Base-by-base conservation (phyloP, 2,113 vertebrate species). In the Halcyon senegalensis region DNA sequence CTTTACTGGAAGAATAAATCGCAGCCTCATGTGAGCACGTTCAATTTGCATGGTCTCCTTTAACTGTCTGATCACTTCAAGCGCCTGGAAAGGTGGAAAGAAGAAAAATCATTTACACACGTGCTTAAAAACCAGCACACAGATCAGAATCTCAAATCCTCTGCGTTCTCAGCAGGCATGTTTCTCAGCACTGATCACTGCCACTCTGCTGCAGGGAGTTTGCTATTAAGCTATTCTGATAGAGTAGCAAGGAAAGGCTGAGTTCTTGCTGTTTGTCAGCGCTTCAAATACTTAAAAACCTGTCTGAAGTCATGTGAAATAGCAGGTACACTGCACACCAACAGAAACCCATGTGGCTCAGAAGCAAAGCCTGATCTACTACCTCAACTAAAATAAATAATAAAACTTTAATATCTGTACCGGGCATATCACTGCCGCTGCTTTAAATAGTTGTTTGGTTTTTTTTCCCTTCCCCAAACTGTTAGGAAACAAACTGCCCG, bases 31-130 rank as follows among this genome's bases (percentile, higher is more conserved):
- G 97, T 99, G 99, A 75, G 99, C 99, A 48, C 99, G 98, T 97
- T 99, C 99, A 79, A 99, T 99, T 97, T 99, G 98, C 97, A 99
- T 99, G 44, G 98, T 99, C 87, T 99, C 99, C 96, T 99, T 99
- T 87, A 99, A 93, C 96, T 99, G 99, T 43, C 98, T 98, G 96
- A 99, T 99, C 83, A 99, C 99, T 41, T 99, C 99, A 96, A 99
- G 97, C 17, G 99, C 99, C 99, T 99, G 84, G 9, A 16, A 48
- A 63, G 63, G 58, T 44, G 80, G 12, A 2, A 28, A 68, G 27
- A 39, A 60, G 39, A 20, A 58, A 37, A 23, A 69, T 6, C 35
- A 31, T 15, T 75, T 23, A n/a, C 11, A 66, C 8, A 51, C 3
- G 35, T 39, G n/a, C 67, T 64, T 46, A 11, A 56, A 82, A 63